These are phyloP conservation scores for Sisor rabdophorus DNA, from an alignment of 2,113 vertebrate species.

Conservation along the genomic window DNA sequence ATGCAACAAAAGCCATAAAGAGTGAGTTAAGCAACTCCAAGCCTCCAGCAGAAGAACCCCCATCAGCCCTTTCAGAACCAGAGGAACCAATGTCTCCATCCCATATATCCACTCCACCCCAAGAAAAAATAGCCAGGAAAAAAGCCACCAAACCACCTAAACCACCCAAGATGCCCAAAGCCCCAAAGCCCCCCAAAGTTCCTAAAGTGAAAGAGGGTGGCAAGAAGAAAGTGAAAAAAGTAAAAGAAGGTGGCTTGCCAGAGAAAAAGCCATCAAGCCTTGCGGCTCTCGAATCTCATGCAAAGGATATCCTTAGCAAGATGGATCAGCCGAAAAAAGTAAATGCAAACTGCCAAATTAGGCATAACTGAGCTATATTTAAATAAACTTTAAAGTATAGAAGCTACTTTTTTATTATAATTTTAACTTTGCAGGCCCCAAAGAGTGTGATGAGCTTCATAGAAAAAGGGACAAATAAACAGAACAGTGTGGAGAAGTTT, in stretches of 20 bases:
- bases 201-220: constrained; percentile 87
- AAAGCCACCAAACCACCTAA: constrained; percentile 64
- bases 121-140: constrained; percentile 66
- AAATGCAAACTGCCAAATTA: constrained; percentile 65
- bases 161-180: constrained; percentile 79
- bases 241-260: constrained; percentile 72
- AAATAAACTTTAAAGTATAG: not conserved
- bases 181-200: constrained; percentile 77
- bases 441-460: constrained; percentile 83
- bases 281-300: constrained; percentile 88
- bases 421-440: constrained; percentile 69
- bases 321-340: constrained; percentile 93
- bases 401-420: not conserved
- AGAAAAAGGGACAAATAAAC: constrained; percentile 81
- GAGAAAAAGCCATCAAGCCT: constrained; percentile 83
- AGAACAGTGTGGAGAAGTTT: constrained; percentile 86
- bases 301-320: constrained; percentile 90
- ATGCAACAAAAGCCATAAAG: constrained; percentile 85
- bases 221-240: constrained; percentile 90
- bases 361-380: not conserved
- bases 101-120: constrained; percentile 67
- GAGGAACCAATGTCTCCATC: constrained; percentile 73
- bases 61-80: constrained; percentile 76
- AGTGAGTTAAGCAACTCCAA: constrained; percentile 76
- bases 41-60: constrained; percentile 70